Base-by-base conservation (phyloP, 2,797 vertebrate genomes). In the Chlorospingus semifuscus region DNA sequence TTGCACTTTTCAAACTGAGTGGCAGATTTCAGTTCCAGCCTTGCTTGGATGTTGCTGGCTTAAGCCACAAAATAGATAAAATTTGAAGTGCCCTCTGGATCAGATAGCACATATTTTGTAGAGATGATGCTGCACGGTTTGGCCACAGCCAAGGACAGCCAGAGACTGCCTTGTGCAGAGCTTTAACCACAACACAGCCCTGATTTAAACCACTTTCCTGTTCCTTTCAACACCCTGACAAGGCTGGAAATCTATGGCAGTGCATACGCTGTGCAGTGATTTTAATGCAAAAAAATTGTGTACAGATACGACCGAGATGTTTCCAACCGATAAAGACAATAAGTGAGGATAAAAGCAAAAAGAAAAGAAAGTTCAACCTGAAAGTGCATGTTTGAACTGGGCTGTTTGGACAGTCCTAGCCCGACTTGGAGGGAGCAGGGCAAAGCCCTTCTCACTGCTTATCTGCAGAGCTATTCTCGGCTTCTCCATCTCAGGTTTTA, bases 401-500 rank as follows among this genome's bases (percentile, higher is more conserved):
- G 11, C 16, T 87, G 9, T 76, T 84, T 90, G 66, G 42, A 23
- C 41, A 66, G n/a, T n/a, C 18, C 32, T 42, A 69, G 22, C 12
- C 27, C 80, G n/a, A 52, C 60, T 71, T 39, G 30, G 24, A 83
- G 30, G 60, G 27, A 68, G 44, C 23, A 75, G 20, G 53, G 44
- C 49, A 83, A 91, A 89, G 22, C 39, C 15, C 9, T 72, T n/a
- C 22, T 56, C 53, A 3, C 39, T 68, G 30, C 29, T 89, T 89
- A 77, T 75, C 72, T 86, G 53, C 49, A 80, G n/a, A 91, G 39
- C 37, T 92, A 78, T 89, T 92, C 76, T 87, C 87, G 69, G 61
- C 50, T 85, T 78, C 30, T 61, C 22, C 37, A 47, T 53, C 76
- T 68, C 47, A 75, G 18, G 18, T 77, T 87, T 89, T 74, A 59